Conservation (phyloP, 2,888 invertebrate genomes). For the Chelonus formosanus region DNA sequence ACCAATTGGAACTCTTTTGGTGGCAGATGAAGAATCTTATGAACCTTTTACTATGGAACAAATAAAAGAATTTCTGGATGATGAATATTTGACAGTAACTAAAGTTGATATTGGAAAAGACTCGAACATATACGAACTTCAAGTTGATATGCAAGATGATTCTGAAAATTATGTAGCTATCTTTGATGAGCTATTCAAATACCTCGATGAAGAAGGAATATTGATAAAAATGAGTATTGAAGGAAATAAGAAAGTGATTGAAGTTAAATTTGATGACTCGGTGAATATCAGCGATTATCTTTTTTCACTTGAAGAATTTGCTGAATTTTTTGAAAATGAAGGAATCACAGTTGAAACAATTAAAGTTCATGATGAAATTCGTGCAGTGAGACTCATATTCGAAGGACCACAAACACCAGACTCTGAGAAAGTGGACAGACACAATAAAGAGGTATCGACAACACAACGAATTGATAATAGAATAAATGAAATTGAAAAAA, state of each 20-base stretch:
- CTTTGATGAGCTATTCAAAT: slow-evolving; percentile 8
- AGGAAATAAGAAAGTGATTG: not conserved
- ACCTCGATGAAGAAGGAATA: slow-evolving; percentile 21
- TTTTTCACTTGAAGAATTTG: slow-evolving; percentile 24
- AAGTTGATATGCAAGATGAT: not conserved
- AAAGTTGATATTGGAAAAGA: slow-evolving; percentile 21
- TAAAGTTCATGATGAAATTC: not conserved
- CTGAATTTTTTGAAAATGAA: slow-evolving; percentile 11
- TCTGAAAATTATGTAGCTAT: too few species aligned
- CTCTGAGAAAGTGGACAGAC: not conserved
- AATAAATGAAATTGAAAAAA: slow-evolving; percentile 9
- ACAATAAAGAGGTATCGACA: not conserved
- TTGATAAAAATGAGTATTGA: slow-evolving; percentile 8
- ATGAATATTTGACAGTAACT: slow-evolving; percentile 5
- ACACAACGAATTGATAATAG: not conserved
- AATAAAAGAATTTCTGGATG: slow-evolving; percentile 27
- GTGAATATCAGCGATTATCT: slow-evolving; percentile 14
- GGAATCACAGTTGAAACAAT: slow-evolving; percentile 16
- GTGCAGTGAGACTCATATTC: slow-evolving; percentile 7
- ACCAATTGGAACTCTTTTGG: slow-evolving; percentile 23
- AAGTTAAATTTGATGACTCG: slow-evolving; percentile 18
- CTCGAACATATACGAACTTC: not conserved
- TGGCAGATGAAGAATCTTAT: slow-evolving; percentile 5
- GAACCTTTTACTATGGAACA: slow-evolving; percentile 26
- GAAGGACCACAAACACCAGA: not conserved